Evolutionary conservation across 2,113 vertebrate genomes (phyloP), one percentile per base, ranked within the genome.

Genomic region (Holacanthus passer): DNA sequence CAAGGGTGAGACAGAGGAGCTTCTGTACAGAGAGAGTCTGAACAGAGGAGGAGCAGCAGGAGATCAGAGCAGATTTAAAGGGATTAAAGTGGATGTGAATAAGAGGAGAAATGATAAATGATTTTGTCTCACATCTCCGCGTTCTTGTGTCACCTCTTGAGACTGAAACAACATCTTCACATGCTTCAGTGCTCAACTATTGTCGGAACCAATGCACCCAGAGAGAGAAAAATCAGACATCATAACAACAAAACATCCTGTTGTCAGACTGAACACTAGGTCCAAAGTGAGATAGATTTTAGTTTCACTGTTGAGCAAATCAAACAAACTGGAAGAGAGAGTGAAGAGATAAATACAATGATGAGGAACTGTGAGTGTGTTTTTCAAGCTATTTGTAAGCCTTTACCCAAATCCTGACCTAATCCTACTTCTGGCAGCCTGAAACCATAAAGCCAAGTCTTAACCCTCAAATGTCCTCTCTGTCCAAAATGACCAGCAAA

Each of bases 41-140:
- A 64, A 64, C 43, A 52, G 72, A 63, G 67, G 56, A 56, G 68
- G 27, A 83, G 58, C 43, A 81, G 81, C 62, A 16, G 70, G 79
- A 73, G 76, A 43, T 8, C 2, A 22, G 62, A 31, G 27, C 39
- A n/a, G 27, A 69, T 73, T 68, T 48, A 37, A 56, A 71, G 2
- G 73, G 70, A 79, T 87, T 77, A 68, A 27, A 37, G 19, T 9
- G 12, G 31, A 55, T 29, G 20, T 67, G 43, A 88, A 75, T 56
- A 62, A 76, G 8, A 19, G 19, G 32, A 70, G 58, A 56, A 19
- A 71, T 20, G 72, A 58, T 6, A 39, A 76, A 65, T 35, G 41
- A n/a, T 10, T 76, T 53, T 13, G 70, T 68, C 50, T 32, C 4
- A 27, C 13, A 8, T 77, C 65, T 73, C 66, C 67, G 39, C 14